Conservation (phyloP, 2,888 invertebrate species). For the Drosophila nigricruria region DNA sequence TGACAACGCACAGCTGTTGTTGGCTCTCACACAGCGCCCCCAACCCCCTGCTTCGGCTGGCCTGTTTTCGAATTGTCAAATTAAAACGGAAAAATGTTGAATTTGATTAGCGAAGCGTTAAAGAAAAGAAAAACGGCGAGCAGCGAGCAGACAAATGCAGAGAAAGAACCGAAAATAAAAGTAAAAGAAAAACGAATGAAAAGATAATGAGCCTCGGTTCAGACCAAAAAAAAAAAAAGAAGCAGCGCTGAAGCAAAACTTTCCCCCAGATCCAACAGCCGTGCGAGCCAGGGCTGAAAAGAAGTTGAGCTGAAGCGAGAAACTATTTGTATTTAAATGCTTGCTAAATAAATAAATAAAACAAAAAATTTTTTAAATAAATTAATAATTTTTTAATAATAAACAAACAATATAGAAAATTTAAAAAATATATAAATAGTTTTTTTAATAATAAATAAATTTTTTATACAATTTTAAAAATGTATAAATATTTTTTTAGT, state of each 20-base stretch:
- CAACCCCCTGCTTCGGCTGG: conserved; percentile 11
- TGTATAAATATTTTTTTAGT: no score
- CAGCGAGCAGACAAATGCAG: conserved; percentile 35
- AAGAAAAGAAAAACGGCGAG: conserved; percentile 63
- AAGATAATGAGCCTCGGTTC: conserved; percentile 74
- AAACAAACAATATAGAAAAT: no score
- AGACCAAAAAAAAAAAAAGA: conserved; percentile 32
- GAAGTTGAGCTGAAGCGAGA: neutral
- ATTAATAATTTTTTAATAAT: no score
- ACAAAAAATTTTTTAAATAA: no score
- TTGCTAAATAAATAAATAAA: neutral
- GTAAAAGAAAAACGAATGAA: conserved; percentile 30
- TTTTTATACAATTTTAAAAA: no score
- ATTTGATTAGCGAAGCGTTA: conserved; percentile 82
- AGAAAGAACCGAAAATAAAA: conserved; percentile 16
- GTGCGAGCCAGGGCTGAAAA: conserved; percentile 47
- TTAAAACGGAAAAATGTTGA: conserved; percentile 80
- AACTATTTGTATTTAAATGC: neutral
- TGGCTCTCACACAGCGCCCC: conserved; percentile 14
- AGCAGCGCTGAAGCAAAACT: conserved; percentile 69
- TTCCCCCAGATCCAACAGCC: conserved; percentile 56
- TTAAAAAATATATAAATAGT: no score
- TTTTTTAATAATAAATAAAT: no score
- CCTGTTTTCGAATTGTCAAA: conserved; percentile 75
- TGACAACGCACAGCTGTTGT: conserved; percentile 76